Evolutionary conservation across 2,888 invertebrate genomes (phyloP).

Genomic region (Syrphus vitripennis): DNA sequence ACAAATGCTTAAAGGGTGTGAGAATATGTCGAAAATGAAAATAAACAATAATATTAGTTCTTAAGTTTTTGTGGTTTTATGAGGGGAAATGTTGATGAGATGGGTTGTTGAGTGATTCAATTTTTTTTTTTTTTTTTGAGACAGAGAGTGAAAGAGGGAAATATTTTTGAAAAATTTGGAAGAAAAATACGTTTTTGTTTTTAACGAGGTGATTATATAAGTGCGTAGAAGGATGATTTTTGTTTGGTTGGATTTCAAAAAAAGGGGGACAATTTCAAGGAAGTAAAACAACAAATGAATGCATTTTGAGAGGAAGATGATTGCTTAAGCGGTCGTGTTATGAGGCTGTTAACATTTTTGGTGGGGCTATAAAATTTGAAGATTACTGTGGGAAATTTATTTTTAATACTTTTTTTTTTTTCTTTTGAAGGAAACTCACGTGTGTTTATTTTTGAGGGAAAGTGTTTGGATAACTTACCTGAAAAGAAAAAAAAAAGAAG

Average conservation of each 20-base stretch:
- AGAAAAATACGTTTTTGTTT: background rate
- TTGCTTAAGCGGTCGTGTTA: background rate
- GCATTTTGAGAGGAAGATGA: background rate
- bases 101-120: background rate
- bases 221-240: background rate
- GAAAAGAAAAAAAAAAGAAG: constrained; percentile 11
- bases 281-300: constrained; percentile 1
- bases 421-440: background rate
- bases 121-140: background rate
- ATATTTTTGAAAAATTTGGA: constrained; percentile 30
- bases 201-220: constrained; percentile 40
- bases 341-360: background rate
- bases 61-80: constrained; percentile 17
- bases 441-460: background rate
- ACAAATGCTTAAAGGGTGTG: constrained; percentile 45
- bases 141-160: background rate
- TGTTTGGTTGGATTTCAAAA: background rate
- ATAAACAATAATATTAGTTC: constrained; percentile 31
- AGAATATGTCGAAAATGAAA: constrained; percentile 61
- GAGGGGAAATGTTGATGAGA: constrained; percentile 1
- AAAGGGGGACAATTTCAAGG: background rate
- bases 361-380: background rate
- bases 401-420: background rate
- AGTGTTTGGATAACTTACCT: constrained; percentile 36
- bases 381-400: constrained; percentile 10